Evolutionary conservation across 2,797 vertebrate species (phyloP).

Genomic region (Novumbra hubbsi): DNA sequence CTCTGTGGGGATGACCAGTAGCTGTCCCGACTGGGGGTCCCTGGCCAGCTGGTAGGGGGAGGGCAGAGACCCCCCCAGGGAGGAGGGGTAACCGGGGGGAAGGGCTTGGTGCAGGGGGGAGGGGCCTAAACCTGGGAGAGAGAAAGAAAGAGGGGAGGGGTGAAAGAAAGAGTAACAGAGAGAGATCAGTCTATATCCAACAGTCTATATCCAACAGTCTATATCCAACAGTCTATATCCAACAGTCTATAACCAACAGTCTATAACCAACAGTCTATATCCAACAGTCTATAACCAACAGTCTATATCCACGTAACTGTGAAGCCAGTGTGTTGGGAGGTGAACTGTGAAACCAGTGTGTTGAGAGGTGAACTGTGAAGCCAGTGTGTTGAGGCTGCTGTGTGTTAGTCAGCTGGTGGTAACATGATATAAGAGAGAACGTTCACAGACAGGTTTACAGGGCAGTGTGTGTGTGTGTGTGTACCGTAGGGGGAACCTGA

Average conservation of each 20-base stretch:
- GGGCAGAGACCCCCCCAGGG: slow-evolving; percentile 85
- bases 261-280: too few species aligned
- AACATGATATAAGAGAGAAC: too few species aligned
- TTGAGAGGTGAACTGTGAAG: too few species aligned
- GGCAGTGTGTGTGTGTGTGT: slow-evolving; percentile 25
- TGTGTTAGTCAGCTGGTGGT: too few species aligned
- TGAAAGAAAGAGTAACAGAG: neutral
- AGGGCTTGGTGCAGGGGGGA: slow-evolving; percentile 91
- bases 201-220: too few species aligned
- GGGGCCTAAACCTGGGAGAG: slow-evolving; percentile 80
- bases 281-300: too few species aligned
- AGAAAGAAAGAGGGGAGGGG: neutral
- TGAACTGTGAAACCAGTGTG: too few species aligned
- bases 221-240: too few species aligned
- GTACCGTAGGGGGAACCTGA: slow-evolving; percentile 89
- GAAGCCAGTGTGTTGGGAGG: too few species aligned
- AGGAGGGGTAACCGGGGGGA: slow-evolving; percentile 84
- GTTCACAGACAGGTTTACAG: neutral
- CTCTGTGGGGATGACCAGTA: slow-evolving; percentile 92
- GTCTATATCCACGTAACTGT: too few species aligned
- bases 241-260: too few species aligned
- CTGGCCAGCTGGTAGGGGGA: slow-evolving; percentile 92
- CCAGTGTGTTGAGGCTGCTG: too few species aligned
- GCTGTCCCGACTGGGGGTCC: slow-evolving; percentile 93
- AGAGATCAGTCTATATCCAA: slow-evolving; percentile 2